Conservation (phyloP, 2,113 vertebrate species). For the Sinocyclocheilus anophthalmus region DNA sequence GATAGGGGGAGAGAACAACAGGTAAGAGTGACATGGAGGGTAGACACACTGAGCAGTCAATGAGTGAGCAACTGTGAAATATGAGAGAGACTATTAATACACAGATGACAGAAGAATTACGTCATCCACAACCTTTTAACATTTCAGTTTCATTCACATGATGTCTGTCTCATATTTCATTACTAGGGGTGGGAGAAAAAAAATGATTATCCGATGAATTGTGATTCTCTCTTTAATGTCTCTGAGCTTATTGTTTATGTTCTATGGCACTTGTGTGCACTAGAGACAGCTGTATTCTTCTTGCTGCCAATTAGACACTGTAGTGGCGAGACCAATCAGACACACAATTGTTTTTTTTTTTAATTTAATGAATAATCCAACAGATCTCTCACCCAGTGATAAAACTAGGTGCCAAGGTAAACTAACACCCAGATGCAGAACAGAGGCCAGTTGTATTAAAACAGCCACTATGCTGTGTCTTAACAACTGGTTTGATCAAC, state of each 20-base stretch:
- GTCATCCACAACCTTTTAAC: neutral
- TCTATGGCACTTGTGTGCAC: neutral
- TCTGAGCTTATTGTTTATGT: neutral
- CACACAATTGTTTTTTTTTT: no score
- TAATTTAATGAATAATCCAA: no score
- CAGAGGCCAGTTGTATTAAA: no score
- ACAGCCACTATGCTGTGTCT: neutral
- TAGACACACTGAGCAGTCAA: neutral
- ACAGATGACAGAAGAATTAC: neutral
- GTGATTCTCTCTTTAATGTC: neutral
- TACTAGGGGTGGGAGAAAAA: no score
- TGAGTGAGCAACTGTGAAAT: neutral
- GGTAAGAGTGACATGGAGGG: neutral
- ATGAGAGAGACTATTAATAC: neutral
- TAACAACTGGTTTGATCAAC: neutral
- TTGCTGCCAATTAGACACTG: no score
- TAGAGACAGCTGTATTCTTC: neutral
- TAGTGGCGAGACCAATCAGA: no score
- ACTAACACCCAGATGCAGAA: no score
- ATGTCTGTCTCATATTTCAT: no score
- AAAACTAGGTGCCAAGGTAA: no score
- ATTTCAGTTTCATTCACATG: neutral
- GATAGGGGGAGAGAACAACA: neutral
- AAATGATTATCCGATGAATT: no score
- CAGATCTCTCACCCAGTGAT: no score